These are phyloP conservation scores for Nomada fucata DNA, from an alignment of 2,888 invertebrate species.

Conservation along the genomic window DNA sequence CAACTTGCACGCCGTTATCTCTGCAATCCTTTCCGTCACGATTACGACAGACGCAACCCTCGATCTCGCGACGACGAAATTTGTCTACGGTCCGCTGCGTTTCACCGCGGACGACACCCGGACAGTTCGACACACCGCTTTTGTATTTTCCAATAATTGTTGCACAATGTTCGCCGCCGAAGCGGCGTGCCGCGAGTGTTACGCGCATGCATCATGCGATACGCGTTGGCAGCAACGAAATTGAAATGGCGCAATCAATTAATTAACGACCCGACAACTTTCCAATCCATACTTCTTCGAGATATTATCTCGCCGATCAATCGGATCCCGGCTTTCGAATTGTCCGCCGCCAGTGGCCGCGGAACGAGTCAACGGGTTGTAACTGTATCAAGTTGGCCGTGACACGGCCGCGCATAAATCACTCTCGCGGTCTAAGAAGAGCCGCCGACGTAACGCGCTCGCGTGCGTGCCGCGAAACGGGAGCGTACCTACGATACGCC, in stretches of 20 bases:
- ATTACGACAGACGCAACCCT: constrained; percentile 3
- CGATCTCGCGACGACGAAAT: neutral
- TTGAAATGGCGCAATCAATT: neutral
- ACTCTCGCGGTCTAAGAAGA: constrained; percentile 71
- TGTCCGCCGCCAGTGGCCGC: constrained; percentile 55
- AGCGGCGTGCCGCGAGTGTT: too few relatives aligned
- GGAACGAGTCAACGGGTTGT: constrained; percentile 81
- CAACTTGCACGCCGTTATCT: constrained; percentile 16
- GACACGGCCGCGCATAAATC: constrained; percentile 82
- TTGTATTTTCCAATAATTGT: neutral
- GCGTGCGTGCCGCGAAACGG: neutral
- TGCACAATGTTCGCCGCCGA: neutral
- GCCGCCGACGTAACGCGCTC: constrained; percentile 63
- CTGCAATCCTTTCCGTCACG: constrained; percentile 39
- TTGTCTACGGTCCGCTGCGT: neutral
- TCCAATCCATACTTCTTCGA: neutral
- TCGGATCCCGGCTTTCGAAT: constrained; percentile 34
- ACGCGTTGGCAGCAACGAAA: neutral
- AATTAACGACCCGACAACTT: constrained; percentile 10
- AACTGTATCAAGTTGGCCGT: constrained; percentile 83
- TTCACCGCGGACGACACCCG: too few relatives aligned
- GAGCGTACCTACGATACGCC: neutral
- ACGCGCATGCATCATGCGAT: neutral
- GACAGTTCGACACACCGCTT: neutral
- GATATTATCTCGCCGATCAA: neutral